Evolutionary conservation across 2,888 invertebrate genomes (phyloP), one percentile per base, ranked within the genome.

Genomic region (Thumatha senex): DNA sequence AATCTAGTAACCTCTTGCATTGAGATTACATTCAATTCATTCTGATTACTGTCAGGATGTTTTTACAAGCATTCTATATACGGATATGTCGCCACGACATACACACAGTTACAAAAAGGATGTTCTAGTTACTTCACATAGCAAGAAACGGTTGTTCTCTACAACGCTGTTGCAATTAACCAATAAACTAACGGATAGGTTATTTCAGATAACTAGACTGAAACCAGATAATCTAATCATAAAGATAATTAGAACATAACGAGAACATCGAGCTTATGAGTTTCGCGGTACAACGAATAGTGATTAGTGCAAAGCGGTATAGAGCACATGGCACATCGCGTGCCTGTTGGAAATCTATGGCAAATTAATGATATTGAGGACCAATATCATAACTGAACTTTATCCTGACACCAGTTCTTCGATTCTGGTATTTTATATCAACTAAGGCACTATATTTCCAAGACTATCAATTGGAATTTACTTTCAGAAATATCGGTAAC

Each of bases 131-230:
- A 31, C 30, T 30, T 7, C 30, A 10, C 14, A 5, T 7, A 41
- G 12, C 13, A 9, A 30, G 8, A 18, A 15, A 12, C 9, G n/a
- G 9, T 18, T 34, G 11, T 18, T 34, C 11, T 7, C 9, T 24
- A 43, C 29, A 35, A 18, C 15, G 14, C 11, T 29, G 9, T 12
- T 33, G 12, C 14, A 18, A 39, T 12, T 46, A 40, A 31, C 46
- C 29, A 18, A 42, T 15, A 13, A 15, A 31, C 10, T 31, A 18
- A 46, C 46, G 14, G 39, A 7, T 39, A 9, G 29, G 15, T 39
- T 40, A 40, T 39, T 40, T 46, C 29, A 39, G 39, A 7, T 46
- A 46, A 39, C 39, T 33, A 33, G 39, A 39, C 15, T 39, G 24
- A 36, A 29, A 36, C 36, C 36, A 44, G 35, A 39, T 40, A 39